Evolutionary conservation across 2,888 invertebrate species (phyloP), one percentile per base, ranked within the genome.

Genomic region (Drosophila quinaria): DNA sequence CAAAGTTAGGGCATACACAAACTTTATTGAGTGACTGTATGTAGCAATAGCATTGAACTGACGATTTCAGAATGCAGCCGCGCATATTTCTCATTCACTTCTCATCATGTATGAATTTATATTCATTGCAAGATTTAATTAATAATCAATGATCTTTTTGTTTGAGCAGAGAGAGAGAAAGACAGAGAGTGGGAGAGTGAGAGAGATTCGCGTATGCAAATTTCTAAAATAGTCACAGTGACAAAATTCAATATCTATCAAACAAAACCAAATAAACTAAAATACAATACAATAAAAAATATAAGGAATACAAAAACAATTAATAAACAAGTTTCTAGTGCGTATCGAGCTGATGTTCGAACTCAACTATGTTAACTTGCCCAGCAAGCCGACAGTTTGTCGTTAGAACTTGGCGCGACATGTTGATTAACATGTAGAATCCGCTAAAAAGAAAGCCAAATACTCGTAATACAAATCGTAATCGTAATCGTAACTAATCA

Each of bases 241-340:
- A 80, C 83, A 86, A 73, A 70, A 80, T 64, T 51, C 65, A 66
- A 74, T 64, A 69, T 63, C 47, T 70, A 72, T 73, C 61, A 67
- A 80, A 73, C 55, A 55, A 64, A 50, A 74, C 71, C 61, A 67
- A 80, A 73, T 52, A 55, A 64, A 50, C 72, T n/a, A 50, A 64
- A 70, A 78, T n/a, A 44, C 49, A 68, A 29, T 25, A 22, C 22
- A 22, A 22, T 22, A 25, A 25, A 25, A 25, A 25, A 25, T 1
- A 5, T n/a, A n/a, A n/a, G n/a, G 29, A 67, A 67, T 62, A 75
- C 69, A 56, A 64, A 60, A 70, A 61, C 52, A 71, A 73, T 82
- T 69, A 80, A 72, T 81, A 78, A 89, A 87, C 87, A 86, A 89
- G 87, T 86, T 86, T 86, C 37, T 75, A 70, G 80, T 88, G 86